A percentile compares a stretch with the other conserved stretches of the same genome.
These are phyloP conservation scores for Serilophus lunatus DNA, from an alignment of 2,113 vertebrate species.

Conservation along the genomic window DNA sequence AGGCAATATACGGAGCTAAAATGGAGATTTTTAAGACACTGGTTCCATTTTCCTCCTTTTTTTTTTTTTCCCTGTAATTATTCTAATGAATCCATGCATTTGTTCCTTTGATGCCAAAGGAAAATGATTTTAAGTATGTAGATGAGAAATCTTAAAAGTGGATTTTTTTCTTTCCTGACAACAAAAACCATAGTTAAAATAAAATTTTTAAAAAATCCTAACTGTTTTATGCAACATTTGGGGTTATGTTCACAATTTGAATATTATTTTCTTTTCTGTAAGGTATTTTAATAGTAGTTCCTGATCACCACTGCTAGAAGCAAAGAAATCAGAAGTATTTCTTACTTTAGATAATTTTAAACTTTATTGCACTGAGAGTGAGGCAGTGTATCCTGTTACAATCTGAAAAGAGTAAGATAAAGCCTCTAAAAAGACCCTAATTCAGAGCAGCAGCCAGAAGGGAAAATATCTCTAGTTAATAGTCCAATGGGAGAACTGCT, in stretches of 20 bases:
- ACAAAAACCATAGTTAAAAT: constrained; percentile 1
- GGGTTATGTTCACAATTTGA: background rate
- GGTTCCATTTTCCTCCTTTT: background rate
- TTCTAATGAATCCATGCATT: constrained; percentile 50
- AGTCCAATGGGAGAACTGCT: background rate
- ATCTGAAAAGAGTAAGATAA: constrained; percentile 32
- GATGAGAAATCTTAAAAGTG: constrained; percentile 54
- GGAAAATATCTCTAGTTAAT: background rate
- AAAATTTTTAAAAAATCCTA: background rate
- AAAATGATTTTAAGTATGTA: constrained; percentile 57
- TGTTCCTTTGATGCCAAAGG: constrained; percentile 20
- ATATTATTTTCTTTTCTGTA: constrained; percentile 5
- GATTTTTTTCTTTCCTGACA: background rate
- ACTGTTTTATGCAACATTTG: constrained; percentile 16
- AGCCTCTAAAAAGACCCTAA: constrained; percentile 15
- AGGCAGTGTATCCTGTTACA: background rate
- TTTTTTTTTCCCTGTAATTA: background rate
- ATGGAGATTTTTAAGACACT: constrained; percentile 15
- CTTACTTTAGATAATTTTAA: constrained; percentile 19
- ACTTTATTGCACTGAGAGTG: background rate
- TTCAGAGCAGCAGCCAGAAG: background rate
- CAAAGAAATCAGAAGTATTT: background rate
- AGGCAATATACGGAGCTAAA: constrained; percentile 36
- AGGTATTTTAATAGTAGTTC: background rate
- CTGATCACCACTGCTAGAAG: background rate